Evolutionary conservation across 2,888 invertebrate genomes (phyloP).

Genomic region (Protula sp.): DNA sequence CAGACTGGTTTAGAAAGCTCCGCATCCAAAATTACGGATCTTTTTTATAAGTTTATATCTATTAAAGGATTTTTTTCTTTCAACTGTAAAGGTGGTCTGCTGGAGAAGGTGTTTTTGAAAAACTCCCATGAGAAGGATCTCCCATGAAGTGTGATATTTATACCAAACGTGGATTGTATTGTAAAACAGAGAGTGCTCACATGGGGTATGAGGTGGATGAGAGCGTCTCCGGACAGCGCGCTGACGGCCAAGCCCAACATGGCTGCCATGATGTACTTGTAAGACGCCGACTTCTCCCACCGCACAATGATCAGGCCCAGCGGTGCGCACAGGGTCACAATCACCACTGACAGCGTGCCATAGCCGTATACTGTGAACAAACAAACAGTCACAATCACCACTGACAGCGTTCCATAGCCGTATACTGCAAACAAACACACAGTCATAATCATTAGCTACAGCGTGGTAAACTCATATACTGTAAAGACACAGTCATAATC

Average conservation of each 20-base stretch:
- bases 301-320: slow-evolving; percentile 32
- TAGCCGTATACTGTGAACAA: slow-evolving; percentile 24
- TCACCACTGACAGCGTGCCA: slow-evolving; percentile 64
- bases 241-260: slow-evolving; percentile 84
- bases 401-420: slow-evolving; percentile 59
- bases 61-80: too few species aligned
- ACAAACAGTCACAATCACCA: slow-evolving; percentile 60
- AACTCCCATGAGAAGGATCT: too few species aligned
- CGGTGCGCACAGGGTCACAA: slow-evolving; percentile 63
- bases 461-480: slow-evolving; percentile 39
- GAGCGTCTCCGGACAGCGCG: slow-evolving; percentile 79
- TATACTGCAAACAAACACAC: slow-evolving; percentile 19
- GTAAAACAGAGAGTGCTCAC: too few species aligned
- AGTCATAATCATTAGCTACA: slow-evolving; percentile 67
- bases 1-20: too few species aligned
- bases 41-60: too few species aligned
- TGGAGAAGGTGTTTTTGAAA: too few species aligned
- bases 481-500: slow-evolving; percentile 54
- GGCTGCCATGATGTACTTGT: slow-evolving; percentile 66
- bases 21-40: too few species aligned
- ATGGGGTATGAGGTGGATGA: slow-evolving; percentile 76
- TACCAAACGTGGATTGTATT: too few species aligned
- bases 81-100: too few species aligned
- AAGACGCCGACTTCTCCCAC: slow-evolving; percentile 32
- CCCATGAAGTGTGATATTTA: too few species aligned